These are phyloP conservation scores for Melangyna quadrimaculata DNA, from an alignment of 2,888 invertebrate species.

Conservation along the genomic window DNA sequence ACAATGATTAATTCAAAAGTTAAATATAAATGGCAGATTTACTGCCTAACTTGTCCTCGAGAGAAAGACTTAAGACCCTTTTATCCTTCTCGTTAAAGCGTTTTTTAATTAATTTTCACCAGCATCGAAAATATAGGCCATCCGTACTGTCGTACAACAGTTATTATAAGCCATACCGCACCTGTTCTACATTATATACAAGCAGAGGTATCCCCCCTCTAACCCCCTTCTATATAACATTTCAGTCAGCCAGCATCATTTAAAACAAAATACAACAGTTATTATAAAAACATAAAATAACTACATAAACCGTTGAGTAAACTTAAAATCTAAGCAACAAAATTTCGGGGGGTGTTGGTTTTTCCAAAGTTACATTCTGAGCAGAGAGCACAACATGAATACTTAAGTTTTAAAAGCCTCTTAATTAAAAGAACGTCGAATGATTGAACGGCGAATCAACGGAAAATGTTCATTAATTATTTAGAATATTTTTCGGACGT, in stretches of 20 bases:
- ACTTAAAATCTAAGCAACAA: background rate
- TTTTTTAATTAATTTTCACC: slow-evolving; percentile 66
- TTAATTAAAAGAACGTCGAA: slow-evolving; percentile 67
- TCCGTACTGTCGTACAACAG: background rate
- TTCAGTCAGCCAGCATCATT: background rate
- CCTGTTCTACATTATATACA: slow-evolving; percentile 14
- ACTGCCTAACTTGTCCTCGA: slow-evolving; percentile 52
- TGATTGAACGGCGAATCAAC: slow-evolving; percentile 54
- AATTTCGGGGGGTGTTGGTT: background rate
- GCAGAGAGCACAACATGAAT: slow-evolving; percentile 53
- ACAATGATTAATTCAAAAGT: slow-evolving; percentile 67
- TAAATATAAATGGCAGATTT: slow-evolving; percentile 59
- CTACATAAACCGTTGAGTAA: slow-evolving; percentile 20
- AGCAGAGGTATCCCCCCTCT: background rate
- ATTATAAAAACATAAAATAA: slow-evolving; percentile 22
- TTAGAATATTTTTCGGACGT: slow-evolving; percentile 52
- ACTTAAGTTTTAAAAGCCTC: slow-evolving; percentile 58
- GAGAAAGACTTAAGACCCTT: slow-evolving; percentile 40
- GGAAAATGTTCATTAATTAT: slow-evolving; percentile 67
- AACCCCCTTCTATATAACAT: background rate
- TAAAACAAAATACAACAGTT: background rate
- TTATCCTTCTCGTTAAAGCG: slow-evolving; percentile 57
- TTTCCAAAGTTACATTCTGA: background rate
- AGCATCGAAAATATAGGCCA: slow-evolving; percentile 1
- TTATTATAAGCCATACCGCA: slow-evolving; percentile 13